Conservation (phyloP, 2,797 vertebrate species). For the Picus viridis region DNA sequence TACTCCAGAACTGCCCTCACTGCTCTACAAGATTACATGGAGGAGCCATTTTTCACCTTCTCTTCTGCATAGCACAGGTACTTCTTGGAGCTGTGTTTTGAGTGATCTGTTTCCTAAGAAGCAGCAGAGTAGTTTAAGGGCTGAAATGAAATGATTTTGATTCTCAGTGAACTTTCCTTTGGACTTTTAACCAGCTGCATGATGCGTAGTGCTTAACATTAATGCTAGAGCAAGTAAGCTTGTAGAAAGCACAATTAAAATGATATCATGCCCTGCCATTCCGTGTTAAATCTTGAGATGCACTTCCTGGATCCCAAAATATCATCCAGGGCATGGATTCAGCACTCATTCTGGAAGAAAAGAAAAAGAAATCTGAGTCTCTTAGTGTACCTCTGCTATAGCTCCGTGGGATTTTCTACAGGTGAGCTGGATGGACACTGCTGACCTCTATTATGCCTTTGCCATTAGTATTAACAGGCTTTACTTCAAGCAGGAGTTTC, state of each 20-base stretch:
- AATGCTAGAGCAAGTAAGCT: background rate
- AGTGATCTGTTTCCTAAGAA: background rate
- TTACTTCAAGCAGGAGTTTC: background rate
- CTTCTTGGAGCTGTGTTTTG: background rate
- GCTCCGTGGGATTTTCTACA: background rate
- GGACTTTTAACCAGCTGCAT: background rate
- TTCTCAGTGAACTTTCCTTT: background rate
- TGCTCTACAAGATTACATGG: background rate
- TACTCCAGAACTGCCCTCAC: conserved; percentile 15
- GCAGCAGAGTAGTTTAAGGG: background rate
- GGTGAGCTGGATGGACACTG: background rate
- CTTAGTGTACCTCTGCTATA: fast-evolving
- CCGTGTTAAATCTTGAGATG: background rate
- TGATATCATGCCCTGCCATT: background rate
- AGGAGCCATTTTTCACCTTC: background rate
- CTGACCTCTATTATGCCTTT: background rate
- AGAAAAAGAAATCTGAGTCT: background rate
- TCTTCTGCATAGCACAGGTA: background rate
- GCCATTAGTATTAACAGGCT: background rate
- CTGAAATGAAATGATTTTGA: background rate
- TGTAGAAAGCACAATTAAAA: background rate
- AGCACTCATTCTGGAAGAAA: background rate
- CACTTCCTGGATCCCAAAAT: background rate
- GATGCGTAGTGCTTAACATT: background rate
- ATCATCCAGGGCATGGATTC: background rate